phyloP scores from a whole-genome alignment of 2,888 invertebrate genomes.

The Acronicta leporina region DNA sequence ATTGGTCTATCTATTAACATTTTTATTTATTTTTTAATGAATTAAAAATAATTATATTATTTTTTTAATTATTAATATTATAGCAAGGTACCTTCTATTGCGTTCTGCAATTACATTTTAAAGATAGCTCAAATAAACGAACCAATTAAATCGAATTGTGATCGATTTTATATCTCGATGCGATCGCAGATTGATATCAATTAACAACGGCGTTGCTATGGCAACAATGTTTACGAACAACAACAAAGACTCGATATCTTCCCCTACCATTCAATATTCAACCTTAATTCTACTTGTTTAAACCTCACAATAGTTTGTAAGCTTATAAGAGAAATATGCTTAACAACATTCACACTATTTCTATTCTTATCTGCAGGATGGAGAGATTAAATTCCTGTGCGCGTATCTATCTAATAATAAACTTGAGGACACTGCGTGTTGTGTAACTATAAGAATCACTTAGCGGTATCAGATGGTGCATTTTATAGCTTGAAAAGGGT shows the following conservation, averaged over 20 bases:
- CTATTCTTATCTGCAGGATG: rapidly evolving
- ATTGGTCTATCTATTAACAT: no score
- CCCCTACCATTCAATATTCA: slow-evolving; percentile 8
- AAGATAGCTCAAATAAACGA: slow-evolving; percentile 11
- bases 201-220: slow-evolving; percentile 50
- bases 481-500: slow-evolving; percentile 44
- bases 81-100: no score
- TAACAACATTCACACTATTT: not conserved
- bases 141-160: slow-evolving; percentile 35
- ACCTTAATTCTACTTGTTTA: rapidly evolving
- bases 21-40: no score
- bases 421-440: slow-evolving; percentile 36
- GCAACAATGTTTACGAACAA: slow-evolving; percentile 48
- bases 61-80: no score
- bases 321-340: not conserved
- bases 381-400: slow-evolving; percentile 13
- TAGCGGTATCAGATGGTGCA: slow-evolving; percentile 47
- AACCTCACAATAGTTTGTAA: slow-evolving; percentile 4
- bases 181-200: slow-evolving; percentile 53
- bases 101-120: not conserved
- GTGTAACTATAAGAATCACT: slow-evolving; percentile 46
- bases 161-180: slow-evolving; percentile 41
- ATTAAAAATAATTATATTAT: no score
- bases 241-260: slow-evolving; percentile 14
- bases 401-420: not conserved